phyloP scores from a whole-genome alignment of 2,888 invertebrate genomes.

The Oxystoma pomonae region DNA sequence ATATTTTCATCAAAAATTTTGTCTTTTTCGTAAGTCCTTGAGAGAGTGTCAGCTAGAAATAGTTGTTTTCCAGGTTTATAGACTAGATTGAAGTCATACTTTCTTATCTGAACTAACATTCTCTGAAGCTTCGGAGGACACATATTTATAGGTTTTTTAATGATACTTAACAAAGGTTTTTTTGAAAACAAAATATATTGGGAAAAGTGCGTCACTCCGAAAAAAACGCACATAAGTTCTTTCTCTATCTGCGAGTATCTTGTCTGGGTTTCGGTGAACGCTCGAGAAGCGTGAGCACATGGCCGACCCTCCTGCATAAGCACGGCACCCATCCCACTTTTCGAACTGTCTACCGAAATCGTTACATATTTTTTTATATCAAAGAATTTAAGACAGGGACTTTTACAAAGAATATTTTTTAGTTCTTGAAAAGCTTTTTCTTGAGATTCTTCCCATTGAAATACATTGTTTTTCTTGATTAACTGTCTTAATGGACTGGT shows the following conservation, averaged over 20 bases:
- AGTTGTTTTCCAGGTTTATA: constrained; percentile 17
- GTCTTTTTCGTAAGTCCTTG: constrained; percentile 8
- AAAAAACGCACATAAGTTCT: too few relatives aligned
- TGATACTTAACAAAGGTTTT: constrained; percentile 27
- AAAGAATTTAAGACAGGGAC: constrained; percentile 23
- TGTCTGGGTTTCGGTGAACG: constrained; percentile 29
- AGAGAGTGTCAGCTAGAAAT: constrained; percentile 9
- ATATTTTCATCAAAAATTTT: not conserved
- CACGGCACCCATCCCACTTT: constrained; percentile 32
- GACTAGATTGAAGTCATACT: constrained; percentile 17
- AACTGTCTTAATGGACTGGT: constrained; percentile 17
- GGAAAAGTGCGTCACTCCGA: constrained; percentile 27
- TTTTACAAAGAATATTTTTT: constrained; percentile 10
- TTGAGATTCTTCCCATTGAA: constrained; percentile 13
- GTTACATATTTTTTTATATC: constrained; percentile 20
- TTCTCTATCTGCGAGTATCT: too few relatives aligned
- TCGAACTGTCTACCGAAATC: too few relatives aligned
- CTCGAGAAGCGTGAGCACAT: constrained; percentile 30
- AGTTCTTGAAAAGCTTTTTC: constrained; percentile 15
- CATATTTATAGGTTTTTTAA: constrained; percentile 27
- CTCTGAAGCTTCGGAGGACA: constrained; percentile 27
- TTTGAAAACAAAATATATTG: constrained; percentile 29
- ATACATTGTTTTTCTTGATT: constrained; percentile 18
- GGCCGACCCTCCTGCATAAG: constrained; percentile 29
- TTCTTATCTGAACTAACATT: constrained; percentile 18